Percentiles rank a stretch among this genome's conserved stretches.
Conservation (phyloP, 2,888 invertebrate species). For the Pilophorus perplexus region DNA sequence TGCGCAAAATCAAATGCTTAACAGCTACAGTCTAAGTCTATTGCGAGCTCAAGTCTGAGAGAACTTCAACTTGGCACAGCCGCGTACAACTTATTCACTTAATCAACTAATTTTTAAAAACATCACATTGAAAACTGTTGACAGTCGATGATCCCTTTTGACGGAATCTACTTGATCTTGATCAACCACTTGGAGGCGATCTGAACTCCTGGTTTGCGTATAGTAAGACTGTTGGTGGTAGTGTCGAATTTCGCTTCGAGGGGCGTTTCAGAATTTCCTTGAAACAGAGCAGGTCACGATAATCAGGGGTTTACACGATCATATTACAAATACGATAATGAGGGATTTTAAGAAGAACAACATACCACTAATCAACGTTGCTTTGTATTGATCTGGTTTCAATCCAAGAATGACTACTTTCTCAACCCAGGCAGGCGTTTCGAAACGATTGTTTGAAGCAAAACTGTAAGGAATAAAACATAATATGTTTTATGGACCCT, state of each 20-base stretch:
- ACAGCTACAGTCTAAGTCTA: no score
- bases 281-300: not conserved
- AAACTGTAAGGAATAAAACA: constrained; percentile 54
- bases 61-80: no score
- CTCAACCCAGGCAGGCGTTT: constrained; percentile 84
- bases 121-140: no score
- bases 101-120: no score
- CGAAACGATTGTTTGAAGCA: constrained; percentile 64
- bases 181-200: constrained; percentile 63
- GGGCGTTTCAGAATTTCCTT: constrained; percentile 7
- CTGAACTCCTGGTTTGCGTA: constrained; percentile 82
- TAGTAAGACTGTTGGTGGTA: constrained; percentile 56
- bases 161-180: constrained; percentile 29
- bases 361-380: no score
- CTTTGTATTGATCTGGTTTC: constrained; percentile 65
- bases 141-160: no score
- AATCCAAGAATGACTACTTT: constrained; percentile 80
- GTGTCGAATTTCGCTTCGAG: constrained; percentile 25
- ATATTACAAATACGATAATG: not conserved
- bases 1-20: no score
- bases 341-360: no score
- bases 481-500: not conserved
- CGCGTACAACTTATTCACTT: no score
- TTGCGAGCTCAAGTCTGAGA: no score
- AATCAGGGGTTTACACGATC: not conserved